Base-by-base conservation (phyloP, 2,797 vertebrate species). In the Graptemys geographica region DNA sequence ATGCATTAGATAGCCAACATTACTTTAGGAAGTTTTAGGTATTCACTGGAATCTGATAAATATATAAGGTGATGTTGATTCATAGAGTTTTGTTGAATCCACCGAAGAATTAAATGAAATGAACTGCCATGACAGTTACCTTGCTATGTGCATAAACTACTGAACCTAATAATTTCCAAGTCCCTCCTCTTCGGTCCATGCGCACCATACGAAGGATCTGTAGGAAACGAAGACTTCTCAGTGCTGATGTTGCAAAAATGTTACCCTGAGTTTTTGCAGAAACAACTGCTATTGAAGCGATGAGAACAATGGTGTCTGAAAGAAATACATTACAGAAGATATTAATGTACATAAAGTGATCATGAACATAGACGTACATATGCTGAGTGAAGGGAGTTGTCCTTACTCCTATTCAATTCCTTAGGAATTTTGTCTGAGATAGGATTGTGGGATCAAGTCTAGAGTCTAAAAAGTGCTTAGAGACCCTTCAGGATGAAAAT, bases 61-160 rank as follows among this genome's bases (percentile, higher is more conserved):
- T 33, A 1, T 27, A 72, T 25, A 37, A 5, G 69, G 5, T 72
- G 69, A 72, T 72, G 69, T 11, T 41, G 18, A 51, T 83, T 81
- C 41, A 85, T 65, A n/a, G 10, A 51, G 11, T 94, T 49, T 56
- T 87, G 10, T 19, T 83, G 65, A 91, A 88, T 80, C 2, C 56
- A 81, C 33, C 13, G 83, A 89, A 72, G 37, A 27, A 23, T 87
- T 33, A 56, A 86, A 79, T 56, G 15, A 79, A 79, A 25, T 11
- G 28, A 86, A 80, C 16, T 18, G n/a, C 27, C 65, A 31, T 53
- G 28, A 84, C 44, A 80, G 95, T 0, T 98, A 99, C 99, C 99
- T 99, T 99, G 98, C 99, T 99, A 98, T 99, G 99, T 87, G 99
- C 99, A 93, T 99, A 99, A 95, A 99, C 99, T 97, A 99, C 99